Percentiles rank a stretch among this genome's conserved stretches.
phyloP scores from a whole-genome alignment of 1,140 invertebrate genomes.

The Caenorhabditis briggsae region DNA sequence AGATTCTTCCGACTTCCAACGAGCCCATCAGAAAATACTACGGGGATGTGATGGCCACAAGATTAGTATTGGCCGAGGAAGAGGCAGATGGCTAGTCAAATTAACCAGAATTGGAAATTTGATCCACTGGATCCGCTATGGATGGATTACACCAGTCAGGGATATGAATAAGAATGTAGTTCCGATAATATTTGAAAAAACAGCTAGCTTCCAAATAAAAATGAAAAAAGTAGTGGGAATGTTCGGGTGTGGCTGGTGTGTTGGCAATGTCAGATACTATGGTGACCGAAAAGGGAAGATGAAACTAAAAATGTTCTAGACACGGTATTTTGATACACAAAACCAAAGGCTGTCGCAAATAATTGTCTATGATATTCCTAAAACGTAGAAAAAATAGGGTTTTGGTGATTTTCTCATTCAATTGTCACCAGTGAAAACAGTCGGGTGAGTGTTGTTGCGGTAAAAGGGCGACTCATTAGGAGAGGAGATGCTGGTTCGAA shows the following conservation, averaged over 20 bases:
- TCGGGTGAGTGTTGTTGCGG: no score
- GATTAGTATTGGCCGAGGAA: neutral
- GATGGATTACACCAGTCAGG: slow-evolving; percentile 1
- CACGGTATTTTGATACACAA: no score
- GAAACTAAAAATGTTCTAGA: neutral
- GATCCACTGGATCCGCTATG: slow-evolving; percentile 13
- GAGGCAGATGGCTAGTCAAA: slow-evolving; percentile 28
- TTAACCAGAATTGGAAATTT: slow-evolving; percentile 46
- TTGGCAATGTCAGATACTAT: slow-evolving; percentile 41
- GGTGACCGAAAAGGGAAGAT: neutral
- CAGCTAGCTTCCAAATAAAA: no score
- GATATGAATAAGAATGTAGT: neutral
- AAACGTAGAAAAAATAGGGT: no score
- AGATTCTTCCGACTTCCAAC: slow-evolving; percentile 66
- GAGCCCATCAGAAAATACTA: slow-evolving; percentile 64
- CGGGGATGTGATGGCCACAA: slow-evolving; percentile 12
- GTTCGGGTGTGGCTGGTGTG: slow-evolving; percentile 6
- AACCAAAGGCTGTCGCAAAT: no score
- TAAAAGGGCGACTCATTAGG: no score
- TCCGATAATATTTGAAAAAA: neutral
- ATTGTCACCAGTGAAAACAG: no score
- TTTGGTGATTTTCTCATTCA: no score
- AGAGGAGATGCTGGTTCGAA: no score
- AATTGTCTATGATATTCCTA: no score
- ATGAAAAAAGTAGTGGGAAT: neutral